Evolutionary conservation across 2,797 vertebrate species (phyloP), one percentile per base, ranked within the genome.

Genomic region (Pteronotus mesoamericanus): DNA sequence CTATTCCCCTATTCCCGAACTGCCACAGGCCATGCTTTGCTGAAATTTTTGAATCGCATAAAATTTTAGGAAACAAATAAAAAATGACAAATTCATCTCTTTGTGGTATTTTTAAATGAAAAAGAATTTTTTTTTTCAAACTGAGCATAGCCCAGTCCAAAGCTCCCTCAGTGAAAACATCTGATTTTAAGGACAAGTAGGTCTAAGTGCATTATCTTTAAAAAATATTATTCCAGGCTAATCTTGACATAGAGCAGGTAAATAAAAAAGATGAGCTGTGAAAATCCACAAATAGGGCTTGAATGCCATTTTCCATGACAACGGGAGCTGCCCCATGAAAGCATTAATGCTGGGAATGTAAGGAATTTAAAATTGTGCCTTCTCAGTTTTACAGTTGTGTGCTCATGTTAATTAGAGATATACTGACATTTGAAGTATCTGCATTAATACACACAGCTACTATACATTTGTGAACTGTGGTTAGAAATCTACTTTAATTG

Each of bases 171-270:
- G 95, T 97, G 94, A 98, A 97, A 96, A 91, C 75, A 85, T 92
- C 96, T 95, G 94, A 98, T 97, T 97, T 96, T 97, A 94, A 98
- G 98, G 97, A 98, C 97, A 96, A 97, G 97, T 88, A 98, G 94
- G 95, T 98, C 94, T 97, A 97, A 97, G 96, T 96, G 94, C 95
- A 97, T 72, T 84, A 75, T 92, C 39, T 93, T 96, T 97, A 97
- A 97, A 97, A 97, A 97, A 97, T 97, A 98, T 98, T 96, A 96
- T 97, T 97, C 87, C 96, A 98, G 88, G 80, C 96, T 98, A 98
- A 98, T 98, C 97, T 98, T 98, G 97, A 98, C 97, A 98, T 97
- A 98, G 92, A 96, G 89, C 94, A 97, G 92, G 95, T 96, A 96
- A 97, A 98, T 75, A 95, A 97, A 96, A 96, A 97, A 98, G 95